Percentiles rank a stretch among this genome's conserved stretches.
Evolutionary conservation across 1,140 invertebrate species (phyloP).

Genomic region (Paramacrobiotus metropolitanus): DNA sequence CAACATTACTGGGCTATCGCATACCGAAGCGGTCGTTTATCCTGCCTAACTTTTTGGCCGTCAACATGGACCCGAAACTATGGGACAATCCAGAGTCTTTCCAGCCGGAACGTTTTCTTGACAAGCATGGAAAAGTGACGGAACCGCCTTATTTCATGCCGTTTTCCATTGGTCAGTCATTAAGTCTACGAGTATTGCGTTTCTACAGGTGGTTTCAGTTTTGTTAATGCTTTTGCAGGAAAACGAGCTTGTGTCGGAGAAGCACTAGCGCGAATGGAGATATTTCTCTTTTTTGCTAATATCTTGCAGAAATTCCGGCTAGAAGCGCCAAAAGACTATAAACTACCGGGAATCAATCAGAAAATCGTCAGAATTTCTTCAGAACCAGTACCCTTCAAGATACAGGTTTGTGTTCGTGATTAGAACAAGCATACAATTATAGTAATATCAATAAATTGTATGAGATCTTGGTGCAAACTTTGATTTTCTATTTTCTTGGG

Average conservation of each 20-base stretch:
- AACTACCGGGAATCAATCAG: background rate
- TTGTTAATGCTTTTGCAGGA: conserved; percentile 28
- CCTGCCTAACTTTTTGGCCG: conserved; percentile 48
- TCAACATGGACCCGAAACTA: conserved; percentile 41
- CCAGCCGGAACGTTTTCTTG: conserved; percentile 48
- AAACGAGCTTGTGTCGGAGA: conserved; percentile 64
- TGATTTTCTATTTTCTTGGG: too few species aligned
- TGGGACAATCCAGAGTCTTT: conserved; percentile 46
- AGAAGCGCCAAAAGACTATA: background rate
- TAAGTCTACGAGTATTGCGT: conserved; percentile 3
- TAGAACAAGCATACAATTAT: too few species aligned
- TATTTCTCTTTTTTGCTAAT: conserved; percentile 36
- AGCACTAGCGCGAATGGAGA: conserved; percentile 47
- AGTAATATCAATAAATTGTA: too few species aligned
- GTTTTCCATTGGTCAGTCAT: conserved; percentile 14
- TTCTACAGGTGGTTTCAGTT: background rate
- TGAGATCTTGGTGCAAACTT: too few species aligned
- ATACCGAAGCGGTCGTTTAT: conserved; percentile 32
- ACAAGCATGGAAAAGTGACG: conserved; percentile 31
- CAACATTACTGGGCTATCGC: conserved; percentile 15
- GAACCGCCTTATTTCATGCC: conserved; percentile 31
- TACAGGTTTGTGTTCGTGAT: background rate
- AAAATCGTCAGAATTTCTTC: background rate
- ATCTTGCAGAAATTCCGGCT: conserved; percentile 35
- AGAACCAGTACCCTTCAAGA: background rate